Conservation (phyloP, 2,888 invertebrate genomes). For the Andrena flavipes region DNA sequence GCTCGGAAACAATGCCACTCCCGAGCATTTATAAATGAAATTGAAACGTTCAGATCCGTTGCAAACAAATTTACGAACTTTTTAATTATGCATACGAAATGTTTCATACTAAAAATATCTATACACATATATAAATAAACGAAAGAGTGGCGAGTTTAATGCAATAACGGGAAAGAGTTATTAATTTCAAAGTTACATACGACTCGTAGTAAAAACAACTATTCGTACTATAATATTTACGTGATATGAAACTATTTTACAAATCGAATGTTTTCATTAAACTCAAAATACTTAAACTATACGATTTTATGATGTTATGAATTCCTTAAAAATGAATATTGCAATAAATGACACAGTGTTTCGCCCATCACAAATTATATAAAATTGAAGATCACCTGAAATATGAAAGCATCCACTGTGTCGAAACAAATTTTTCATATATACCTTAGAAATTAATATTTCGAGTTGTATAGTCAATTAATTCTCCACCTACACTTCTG, state of each 20-base stretch:
- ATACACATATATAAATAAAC: neutral
- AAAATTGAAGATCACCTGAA: too few species aligned
- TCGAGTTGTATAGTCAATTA: too few species aligned
- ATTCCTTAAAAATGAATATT: too few species aligned
- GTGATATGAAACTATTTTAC: neutral
- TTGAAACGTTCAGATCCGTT: neutral
- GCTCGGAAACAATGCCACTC: neutral
- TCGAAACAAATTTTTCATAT: too few species aligned
- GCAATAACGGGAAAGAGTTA: neutral
- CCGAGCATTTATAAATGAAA: neutral
- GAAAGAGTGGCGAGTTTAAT: neutral
- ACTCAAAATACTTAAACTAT: neutral
- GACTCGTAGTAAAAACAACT: neutral
- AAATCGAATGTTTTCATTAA: neutral
- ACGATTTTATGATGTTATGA: too few species aligned
- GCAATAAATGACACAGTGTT: too few species aligned
- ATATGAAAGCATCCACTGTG: too few species aligned
- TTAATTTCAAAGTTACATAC: neutral
- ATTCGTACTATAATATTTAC: neutral
- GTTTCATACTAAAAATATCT: neutral
- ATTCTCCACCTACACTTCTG: too few species aligned
- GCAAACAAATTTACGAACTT: neutral
- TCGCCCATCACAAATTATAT: too few species aligned
- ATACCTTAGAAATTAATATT: too few species aligned
- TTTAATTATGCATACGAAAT: neutral